Conservation (phyloP, 37 sponge, comb jelly and placozoan species). For the Dysidea cf. avara region DNA sequence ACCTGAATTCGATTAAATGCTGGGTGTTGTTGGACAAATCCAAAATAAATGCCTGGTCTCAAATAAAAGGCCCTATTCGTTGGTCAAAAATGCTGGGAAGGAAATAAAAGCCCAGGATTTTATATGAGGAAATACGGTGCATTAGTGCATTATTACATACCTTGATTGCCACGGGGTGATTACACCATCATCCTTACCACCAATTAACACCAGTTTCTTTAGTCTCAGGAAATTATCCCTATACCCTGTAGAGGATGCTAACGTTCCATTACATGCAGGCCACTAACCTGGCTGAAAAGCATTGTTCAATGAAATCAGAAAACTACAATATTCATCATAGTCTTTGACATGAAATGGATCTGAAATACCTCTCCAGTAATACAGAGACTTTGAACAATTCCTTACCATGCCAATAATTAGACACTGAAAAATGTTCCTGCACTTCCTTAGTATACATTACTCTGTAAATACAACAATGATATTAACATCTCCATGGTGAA, state of each 20-base stretch:
- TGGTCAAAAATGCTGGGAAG: too few relatives aligned
- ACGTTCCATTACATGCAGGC: background rate
- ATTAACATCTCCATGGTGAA: background rate
- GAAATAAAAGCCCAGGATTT: too few relatives aligned
- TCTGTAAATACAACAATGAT: background rate
- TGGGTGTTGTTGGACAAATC: background rate
- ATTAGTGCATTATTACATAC: constrained; percentile 17
- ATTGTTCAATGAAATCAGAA: constrained; percentile 52
- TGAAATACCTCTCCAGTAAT: background rate
- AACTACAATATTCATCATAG: constrained; percentile 43
- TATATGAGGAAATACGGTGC: background rate
- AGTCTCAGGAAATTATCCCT: constrained; percentile 66
- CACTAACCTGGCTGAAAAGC: constrained; percentile 29
- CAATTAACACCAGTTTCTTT: constrained; percentile 74
- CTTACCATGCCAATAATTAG: constrained; percentile 77
- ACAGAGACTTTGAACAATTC: background rate
- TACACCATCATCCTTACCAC: constrained; percentile 95
- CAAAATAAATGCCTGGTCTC: background rate
- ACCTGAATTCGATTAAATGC: too few relatives aligned
- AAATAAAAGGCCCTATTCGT: too few relatives aligned
- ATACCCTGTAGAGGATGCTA: constrained; percentile 8
- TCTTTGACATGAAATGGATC: constrained; percentile 64
- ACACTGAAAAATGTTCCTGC: constrained; percentile 59
- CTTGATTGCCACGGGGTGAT: constrained; percentile 98
- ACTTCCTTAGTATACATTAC: constrained; percentile 45